Conservation (phyloP, 2,113 vertebrate species). For the Anoplopoma fimbria region DNA sequence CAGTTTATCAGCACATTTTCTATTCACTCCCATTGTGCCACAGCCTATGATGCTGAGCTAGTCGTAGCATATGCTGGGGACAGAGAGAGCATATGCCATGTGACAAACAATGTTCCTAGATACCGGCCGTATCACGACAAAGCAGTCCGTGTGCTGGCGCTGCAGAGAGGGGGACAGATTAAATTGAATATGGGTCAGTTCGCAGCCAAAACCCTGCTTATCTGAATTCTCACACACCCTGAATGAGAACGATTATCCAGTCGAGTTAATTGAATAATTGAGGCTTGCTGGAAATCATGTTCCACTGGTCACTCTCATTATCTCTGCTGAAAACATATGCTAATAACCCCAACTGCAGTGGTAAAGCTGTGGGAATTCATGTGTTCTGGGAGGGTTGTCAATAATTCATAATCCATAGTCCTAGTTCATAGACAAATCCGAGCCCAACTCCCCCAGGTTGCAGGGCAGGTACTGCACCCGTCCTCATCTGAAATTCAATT, state of each 20-base stretch:
- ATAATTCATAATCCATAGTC: conserved; percentile 62
- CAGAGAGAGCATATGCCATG: conserved; percentile 20
- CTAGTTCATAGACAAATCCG: conserved; percentile 32
- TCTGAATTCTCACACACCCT: conserved; percentile 68
- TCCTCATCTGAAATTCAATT: conserved; percentile 70
- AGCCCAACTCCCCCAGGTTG: conserved; percentile 3
- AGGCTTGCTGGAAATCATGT: conserved; percentile 40
- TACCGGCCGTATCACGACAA: conserved; percentile 22
- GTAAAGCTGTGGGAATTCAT: conserved; percentile 31
- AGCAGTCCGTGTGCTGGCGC: conserved; percentile 32
- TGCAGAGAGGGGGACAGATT: conserved; percentile 43
- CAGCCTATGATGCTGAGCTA: background rate
- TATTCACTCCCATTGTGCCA: background rate
- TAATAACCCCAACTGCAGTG: conserved; percentile 40
- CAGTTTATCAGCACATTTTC: background rate
- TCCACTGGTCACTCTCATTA: conserved; percentile 50
- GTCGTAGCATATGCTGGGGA: conserved; percentile 4
- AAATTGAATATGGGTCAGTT: conserved; percentile 73
- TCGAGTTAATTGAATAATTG: conserved; percentile 65
- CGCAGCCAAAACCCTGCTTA: conserved; percentile 68
- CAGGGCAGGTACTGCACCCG: conserved; percentile 50
- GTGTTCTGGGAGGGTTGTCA: conserved; percentile 41
- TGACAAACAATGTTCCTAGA: conserved; percentile 54
- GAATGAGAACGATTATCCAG: conserved; percentile 61
- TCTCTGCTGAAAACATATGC: conserved; percentile 47